phyloP scores from a whole-genome alignment of 2,888 invertebrate genomes.

The Himalopsyche anomala region DNA sequence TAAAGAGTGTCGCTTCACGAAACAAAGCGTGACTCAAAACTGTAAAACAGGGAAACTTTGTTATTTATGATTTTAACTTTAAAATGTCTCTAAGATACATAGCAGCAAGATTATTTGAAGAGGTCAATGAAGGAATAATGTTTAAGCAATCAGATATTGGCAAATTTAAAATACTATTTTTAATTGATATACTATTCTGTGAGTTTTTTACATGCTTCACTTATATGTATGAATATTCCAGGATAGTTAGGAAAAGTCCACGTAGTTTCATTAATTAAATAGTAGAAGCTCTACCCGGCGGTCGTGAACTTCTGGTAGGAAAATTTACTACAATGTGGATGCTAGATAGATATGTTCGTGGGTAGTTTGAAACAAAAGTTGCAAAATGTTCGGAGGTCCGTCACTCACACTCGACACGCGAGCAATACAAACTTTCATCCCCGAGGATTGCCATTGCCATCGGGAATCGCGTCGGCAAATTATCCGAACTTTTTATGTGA shows the following conservation, averaged over 20 bases:
- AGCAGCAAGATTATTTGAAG: too few species aligned
- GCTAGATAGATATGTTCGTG: neutral
- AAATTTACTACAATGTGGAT: conserved; percentile 6
- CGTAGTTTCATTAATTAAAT: neutral
- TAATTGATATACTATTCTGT: too few species aligned
- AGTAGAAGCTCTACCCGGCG: neutral
- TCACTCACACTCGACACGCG: conserved; percentile 26
- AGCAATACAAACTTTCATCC: conserved; percentile 7
- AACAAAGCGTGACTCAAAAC: neutral
- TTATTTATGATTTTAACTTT: too few species aligned
- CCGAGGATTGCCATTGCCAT: neutral
- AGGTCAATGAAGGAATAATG: too few species aligned
- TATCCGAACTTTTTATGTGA: neutral
- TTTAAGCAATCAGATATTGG: too few species aligned
- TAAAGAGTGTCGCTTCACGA: neutral
- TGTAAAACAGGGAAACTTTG: too few species aligned
- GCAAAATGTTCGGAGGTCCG: conserved; percentile 1
- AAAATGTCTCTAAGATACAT: too few species aligned
- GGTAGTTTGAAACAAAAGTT: neutral
- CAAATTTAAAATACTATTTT: too few species aligned
- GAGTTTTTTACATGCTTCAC: neutral
- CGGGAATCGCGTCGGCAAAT: neutral
- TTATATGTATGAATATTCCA: neutral
- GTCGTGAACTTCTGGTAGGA: neutral
- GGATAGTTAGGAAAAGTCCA: neutral